phyloP scores from a whole-genome alignment of 2,888 invertebrate species.

The Drosophila pseudotakahashii region DNA sequence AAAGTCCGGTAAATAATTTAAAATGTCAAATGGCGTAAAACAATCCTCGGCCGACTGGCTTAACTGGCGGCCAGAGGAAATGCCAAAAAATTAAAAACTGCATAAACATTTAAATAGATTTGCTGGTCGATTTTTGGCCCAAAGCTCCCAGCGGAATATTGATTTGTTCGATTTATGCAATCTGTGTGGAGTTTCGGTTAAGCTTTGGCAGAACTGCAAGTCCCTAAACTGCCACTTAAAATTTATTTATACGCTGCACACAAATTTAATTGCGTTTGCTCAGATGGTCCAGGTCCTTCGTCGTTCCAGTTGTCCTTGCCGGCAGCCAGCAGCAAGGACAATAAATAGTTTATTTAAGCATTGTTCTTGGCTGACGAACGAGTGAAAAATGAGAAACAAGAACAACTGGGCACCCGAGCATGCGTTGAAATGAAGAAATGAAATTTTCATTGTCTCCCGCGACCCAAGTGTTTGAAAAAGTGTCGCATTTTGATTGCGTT shows the following conservation, averaged over 20 bases:
- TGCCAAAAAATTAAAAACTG: slow-evolving; percentile 38
- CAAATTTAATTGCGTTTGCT: slow-evolving; percentile 60
- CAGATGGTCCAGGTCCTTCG: slow-evolving; percentile 15
- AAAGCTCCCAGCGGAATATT: slow-evolving; percentile 42
- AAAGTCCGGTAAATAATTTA: slow-evolving; percentile 43
- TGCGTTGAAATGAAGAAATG: slow-evolving; percentile 72
- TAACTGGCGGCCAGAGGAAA: slow-evolving; percentile 26
- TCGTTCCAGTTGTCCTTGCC: slow-evolving; percentile 15
- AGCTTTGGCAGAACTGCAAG: slow-evolving; percentile 14
- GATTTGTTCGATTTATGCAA: slow-evolving; percentile 42
- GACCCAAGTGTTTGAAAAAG: slow-evolving; percentile 72
- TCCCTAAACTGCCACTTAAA: slow-evolving; percentile 45
- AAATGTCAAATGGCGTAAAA: slow-evolving; percentile 47
- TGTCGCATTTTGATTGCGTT: slow-evolving; percentile 77
- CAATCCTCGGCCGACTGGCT: slow-evolving; percentile 29
- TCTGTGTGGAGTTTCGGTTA: slow-evolving; percentile 22
- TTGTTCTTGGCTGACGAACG: slow-evolving; percentile 54
- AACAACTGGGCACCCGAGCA: slow-evolving; percentile 16
- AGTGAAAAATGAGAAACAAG: slow-evolving; percentile 17
- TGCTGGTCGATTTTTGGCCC: background rate
- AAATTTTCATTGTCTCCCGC: slow-evolving; percentile 73
- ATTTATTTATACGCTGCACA: slow-evolving; percentile 54
- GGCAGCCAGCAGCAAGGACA: slow-evolving; percentile 43
- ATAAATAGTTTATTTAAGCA: slow-evolving; percentile 73
- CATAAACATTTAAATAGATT: slow-evolving; percentile 34